These are phyloP conservation scores for Gadus macrocephalus DNA, from an alignment of 2,113 vertebrate genomes.

Conservation along the genomic window DNA sequence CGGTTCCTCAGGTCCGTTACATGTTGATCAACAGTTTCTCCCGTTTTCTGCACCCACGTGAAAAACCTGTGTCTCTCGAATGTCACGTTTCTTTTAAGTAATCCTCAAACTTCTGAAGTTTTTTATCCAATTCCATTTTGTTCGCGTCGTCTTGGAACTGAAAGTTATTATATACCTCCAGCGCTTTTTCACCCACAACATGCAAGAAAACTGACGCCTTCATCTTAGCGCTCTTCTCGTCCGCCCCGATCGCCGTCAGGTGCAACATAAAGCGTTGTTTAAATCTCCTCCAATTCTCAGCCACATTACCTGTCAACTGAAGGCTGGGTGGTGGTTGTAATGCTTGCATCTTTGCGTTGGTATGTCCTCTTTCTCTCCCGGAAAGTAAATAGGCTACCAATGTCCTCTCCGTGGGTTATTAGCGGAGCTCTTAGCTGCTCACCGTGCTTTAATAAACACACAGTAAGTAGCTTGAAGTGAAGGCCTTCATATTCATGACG, in stretches of 20 bases:
- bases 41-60: conserved; percentile 13
- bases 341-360: no score
- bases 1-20: not conserved
- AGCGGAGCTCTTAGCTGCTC: no score
- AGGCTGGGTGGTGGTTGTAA: not conserved
- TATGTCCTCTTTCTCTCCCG: no score
- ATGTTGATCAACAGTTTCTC: conserved; percentile 21
- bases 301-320: conserved; percentile 19
- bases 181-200: conserved; percentile 14
- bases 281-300: conserved; percentile 28
- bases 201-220: conserved; percentile 12
- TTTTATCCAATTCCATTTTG: not conserved
- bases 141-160: not conserved
- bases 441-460: no score
- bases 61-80: conserved; percentile 27
- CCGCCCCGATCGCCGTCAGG: conserved; percentile 21
- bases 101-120: conserved; percentile 20
- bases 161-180: conserved; percentile 22
- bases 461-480: no score
- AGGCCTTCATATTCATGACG: no score
- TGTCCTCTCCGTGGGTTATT: no score
- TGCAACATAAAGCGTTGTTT: conserved; percentile 25
- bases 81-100: conserved; percentile 23
- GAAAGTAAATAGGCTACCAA: no score
- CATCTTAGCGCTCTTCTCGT: conserved; percentile 2